Evolutionary conservation across 53 echinoderm and acorn worm species (phyloP), one percentile per base, ranked within the genome.

Genomic region (Patiria pectinifera): DNA sequence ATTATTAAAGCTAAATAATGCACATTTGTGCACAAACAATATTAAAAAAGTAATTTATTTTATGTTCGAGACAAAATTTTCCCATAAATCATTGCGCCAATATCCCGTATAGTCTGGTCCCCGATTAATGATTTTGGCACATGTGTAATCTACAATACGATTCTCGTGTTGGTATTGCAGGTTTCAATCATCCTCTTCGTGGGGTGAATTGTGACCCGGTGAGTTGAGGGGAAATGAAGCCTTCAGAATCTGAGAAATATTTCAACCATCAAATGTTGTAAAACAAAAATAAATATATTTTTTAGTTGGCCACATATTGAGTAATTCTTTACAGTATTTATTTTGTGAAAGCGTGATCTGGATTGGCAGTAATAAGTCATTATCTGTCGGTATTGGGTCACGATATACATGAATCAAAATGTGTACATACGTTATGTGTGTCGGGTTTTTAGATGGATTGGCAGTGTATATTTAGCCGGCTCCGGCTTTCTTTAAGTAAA

Each of bases 171-270:
- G 13, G 63, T 35, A 43, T 89, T 89, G 45, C 43, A 78, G 89
- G 45, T 78, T 2, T 10, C 79, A 45, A 19, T 9, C 90, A 21
- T 4, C 23, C 90, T 90, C 70, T 90, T 90, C 90, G 90, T 90
- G 81, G 90, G 81, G 90, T 81, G 23, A 90, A 45, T 82, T 43
- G 84, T 44, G 66, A 90, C 61, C 63, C 81, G 90, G 90, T 90
- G 26, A 63, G 90, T 90, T 69, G 66, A 4, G 0, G 12, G 6
- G 6, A 63, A 12, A 61, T 21, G 25, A 11, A 21, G 12, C 45
- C 15, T 23, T 6, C 12, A 69, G 12, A 69, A 90, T 81, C 90
- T 59, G 45, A 61, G 4, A 21, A 66, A 80, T 66, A 48, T 12
- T 69, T 2, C 4, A 49, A 21, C 69, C 90, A 90, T 90, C 90